Evolutionary conservation across 2,113 vertebrate genomes (phyloP).

Genomic region (Crocuta crocuta): DNA sequence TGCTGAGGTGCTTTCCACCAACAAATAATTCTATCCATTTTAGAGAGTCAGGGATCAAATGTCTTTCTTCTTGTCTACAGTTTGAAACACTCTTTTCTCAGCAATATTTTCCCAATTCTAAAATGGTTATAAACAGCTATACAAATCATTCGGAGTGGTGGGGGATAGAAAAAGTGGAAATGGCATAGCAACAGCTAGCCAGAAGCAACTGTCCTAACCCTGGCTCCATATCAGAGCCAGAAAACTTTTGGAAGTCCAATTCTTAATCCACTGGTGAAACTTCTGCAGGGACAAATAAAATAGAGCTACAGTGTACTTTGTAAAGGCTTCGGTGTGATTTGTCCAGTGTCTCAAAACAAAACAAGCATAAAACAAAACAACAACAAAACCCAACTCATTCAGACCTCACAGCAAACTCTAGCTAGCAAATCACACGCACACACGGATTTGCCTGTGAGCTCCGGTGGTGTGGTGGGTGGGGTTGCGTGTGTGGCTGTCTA

Average conservation of each 20-base stretch:
- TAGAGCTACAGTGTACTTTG: neutral
- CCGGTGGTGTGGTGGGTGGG: too few relatives aligned
- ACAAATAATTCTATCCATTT: slow-evolving; percentile 14
- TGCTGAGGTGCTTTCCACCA: neutral
- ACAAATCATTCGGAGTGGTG: neutral
- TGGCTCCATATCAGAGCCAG: neutral
- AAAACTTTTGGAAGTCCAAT: slow-evolving; percentile 10
- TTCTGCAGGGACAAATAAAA: neutral
- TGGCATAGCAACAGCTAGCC: neutral
- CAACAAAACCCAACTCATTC: neutral
- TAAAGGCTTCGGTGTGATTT: slow-evolving; percentile 8
- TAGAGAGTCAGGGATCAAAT: neutral
- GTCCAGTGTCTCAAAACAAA: slow-evolving; percentile 15
- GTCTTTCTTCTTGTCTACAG: neutral
- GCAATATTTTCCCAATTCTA: neutral
- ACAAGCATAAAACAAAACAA: neutral
- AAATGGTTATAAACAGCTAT: slow-evolving; percentile 8
- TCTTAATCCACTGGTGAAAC: neutral
- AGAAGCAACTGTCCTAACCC: neutral
- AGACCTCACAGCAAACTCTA: slow-evolving; percentile 14
- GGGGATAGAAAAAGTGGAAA: neutral
- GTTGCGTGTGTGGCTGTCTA: neutral
- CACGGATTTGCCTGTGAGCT: too few relatives aligned
- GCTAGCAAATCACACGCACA: neutral
- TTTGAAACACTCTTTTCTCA: slow-evolving; percentile 19